Evolutionary conservation across 2,113 vertebrate species (phyloP).

Genomic region (Xenopus laevis): DNA sequence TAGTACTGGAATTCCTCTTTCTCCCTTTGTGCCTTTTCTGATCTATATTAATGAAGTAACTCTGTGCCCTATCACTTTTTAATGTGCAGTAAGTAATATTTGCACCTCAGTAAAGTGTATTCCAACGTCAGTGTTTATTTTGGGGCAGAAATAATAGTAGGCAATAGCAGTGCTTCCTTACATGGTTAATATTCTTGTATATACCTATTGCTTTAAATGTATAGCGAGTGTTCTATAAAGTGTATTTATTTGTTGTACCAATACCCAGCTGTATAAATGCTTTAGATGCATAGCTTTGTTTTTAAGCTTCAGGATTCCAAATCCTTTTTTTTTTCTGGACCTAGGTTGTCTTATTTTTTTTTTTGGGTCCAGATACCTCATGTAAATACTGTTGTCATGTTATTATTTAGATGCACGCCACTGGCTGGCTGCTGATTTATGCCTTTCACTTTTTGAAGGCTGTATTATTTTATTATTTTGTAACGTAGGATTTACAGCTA

Average conservation of each 20-base stretch:
- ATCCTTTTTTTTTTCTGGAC: neutral
- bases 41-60: constrained; percentile 13
- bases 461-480: constrained; percentile 63
- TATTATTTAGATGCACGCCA: constrained; percentile 69
- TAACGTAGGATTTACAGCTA: constrained; percentile 86
- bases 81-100: neutral
- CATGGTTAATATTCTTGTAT: constrained; percentile 12
- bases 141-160: neutral
- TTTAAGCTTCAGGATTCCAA: constrained; percentile 24
- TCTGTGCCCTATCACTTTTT: neutral
- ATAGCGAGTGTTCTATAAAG: neutral
- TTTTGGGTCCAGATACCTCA: constrained; percentile 71
- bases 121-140: neutral
- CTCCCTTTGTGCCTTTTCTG: constrained; percentile 61
- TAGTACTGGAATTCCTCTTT: constrained; percentile 47
- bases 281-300: constrained; percentile 19
- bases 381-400: constrained; percentile 74
- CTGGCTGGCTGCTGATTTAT: constrained; percentile 75
- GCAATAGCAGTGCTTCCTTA: neutral
- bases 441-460: constrained; percentile 64
- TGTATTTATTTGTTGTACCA: constrained; percentile 35
- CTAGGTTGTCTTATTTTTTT: constrained; percentile 63
- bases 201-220: constrained; percentile 9
- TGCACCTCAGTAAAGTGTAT: neutral
- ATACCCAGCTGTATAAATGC: constrained; percentile 14